phyloP scores from a whole-genome alignment of 1,140 invertebrate species.

The Drosophila sproati region DNA sequence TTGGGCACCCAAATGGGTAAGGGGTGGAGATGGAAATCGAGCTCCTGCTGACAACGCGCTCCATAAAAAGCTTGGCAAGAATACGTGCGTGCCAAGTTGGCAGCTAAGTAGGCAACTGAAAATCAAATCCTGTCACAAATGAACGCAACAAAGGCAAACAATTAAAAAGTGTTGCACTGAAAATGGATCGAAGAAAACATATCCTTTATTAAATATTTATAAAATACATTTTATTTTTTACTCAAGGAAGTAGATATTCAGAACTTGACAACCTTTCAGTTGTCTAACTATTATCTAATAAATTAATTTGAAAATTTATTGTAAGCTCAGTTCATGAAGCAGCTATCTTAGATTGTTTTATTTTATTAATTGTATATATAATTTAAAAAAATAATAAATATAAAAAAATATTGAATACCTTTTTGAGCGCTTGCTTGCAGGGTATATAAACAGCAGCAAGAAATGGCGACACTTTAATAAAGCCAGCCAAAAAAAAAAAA shows the following conservation, averaged over 20 bases:
- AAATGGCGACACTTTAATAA: conserved; percentile 43
- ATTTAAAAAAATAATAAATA: no score
- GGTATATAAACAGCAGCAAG: conserved; percentile 15
- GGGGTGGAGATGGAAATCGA: not conserved
- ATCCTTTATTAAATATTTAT: not conserved
- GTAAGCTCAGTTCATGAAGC: no score
- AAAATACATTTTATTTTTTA: not conserved
- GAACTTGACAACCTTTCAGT: no score
- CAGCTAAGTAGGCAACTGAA: conserved; percentile 56
- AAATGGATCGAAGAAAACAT: not conserved
- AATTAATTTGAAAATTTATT: no score
- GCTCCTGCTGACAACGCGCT: not conserved
- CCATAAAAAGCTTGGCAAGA: conserved; percentile 4
- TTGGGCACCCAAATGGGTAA: conserved; percentile 16
- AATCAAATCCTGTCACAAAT: conserved; percentile 59
- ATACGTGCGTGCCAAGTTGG: conserved; percentile 52
- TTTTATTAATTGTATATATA: no score
- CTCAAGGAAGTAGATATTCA: no score
- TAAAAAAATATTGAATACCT: not conserved
- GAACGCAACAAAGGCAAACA: conserved; percentile 16
- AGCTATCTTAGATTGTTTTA: no score
- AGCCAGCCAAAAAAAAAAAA: conserved; percentile 17
- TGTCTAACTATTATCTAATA: no score
- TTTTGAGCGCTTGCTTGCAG: not conserved
- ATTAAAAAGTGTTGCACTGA: not conserved